phyloP scores from a whole-genome alignment of 2,888 invertebrate genomes.

The Andrena dorsata region DNA sequence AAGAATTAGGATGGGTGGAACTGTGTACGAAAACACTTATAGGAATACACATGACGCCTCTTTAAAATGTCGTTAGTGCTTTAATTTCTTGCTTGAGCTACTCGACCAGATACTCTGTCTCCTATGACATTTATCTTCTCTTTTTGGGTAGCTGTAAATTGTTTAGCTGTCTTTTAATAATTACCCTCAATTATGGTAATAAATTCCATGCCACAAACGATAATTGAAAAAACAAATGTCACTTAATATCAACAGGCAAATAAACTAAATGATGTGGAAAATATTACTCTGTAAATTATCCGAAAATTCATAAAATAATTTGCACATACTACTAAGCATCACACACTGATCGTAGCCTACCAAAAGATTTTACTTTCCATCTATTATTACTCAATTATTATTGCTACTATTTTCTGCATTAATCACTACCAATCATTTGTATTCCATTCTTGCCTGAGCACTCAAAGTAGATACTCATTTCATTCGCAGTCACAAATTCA shows the following conservation, averaged over 20 bases:
- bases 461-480: not conserved
- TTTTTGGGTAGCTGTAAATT: not conserved
- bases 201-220: not conserved
- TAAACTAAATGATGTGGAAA: not conserved
- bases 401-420: too few species aligned
- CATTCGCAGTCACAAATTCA: not conserved
- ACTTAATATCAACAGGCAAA: not conserved
- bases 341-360: not conserved
- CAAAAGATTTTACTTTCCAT: not conserved
- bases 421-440: too few species aligned
- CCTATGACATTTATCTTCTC: not conserved
- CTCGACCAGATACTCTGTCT: slow-evolving; percentile 12
- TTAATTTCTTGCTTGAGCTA: slow-evolving; percentile 26
- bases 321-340: too few species aligned
- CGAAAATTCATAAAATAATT: not conserved
- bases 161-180: not conserved
- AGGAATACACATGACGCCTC: slow-evolving; percentile 41
- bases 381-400: not conserved
- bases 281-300: not conserved
- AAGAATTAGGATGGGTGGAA: slow-evolving; percentile 29
- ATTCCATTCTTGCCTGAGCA: too few species aligned
- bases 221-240: not conserved
- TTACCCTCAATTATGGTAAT: not conserved
- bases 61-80: slow-evolving; percentile 58
- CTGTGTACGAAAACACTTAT: slow-evolving; percentile 29